Evolutionary conservation across 64 coral and sea anemone genomes (phyloP).

Genomic region (Stichodactyla mertensii): DNA sequence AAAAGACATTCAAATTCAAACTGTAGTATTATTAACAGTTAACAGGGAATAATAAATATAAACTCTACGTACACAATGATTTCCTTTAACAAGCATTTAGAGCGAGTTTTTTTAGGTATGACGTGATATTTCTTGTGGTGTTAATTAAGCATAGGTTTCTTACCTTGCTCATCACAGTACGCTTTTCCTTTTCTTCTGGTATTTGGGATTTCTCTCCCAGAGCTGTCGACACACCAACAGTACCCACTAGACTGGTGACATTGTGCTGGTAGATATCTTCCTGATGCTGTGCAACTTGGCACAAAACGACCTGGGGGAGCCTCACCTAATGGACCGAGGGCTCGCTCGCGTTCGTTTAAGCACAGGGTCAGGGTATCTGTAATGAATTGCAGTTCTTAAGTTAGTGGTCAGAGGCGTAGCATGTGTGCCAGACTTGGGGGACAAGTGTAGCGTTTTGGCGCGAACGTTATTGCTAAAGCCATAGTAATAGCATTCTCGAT

Average conservation of each 20-base stretch:
- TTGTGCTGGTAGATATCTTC: slow-evolving; percentile 19
- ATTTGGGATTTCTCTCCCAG: slow-evolving; percentile 25
- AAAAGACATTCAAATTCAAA: too few relatives aligned
- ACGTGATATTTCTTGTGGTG: too few relatives aligned
- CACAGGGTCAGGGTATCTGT: not conserved
- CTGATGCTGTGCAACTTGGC: slow-evolving; percentile 18
- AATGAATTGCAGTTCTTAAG: not conserved
- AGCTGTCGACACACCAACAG: slow-evolving; percentile 54
- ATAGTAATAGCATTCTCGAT: too few relatives aligned
- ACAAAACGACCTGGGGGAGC: slow-evolving; percentile 7
- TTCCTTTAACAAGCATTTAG: too few relatives aligned
- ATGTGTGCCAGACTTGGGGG: too few relatives aligned
- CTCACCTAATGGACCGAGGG: not conserved
- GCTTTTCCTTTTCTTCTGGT: slow-evolving; percentile 43
- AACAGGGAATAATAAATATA: too few relatives aligned
- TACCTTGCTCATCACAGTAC: slow-evolving; percentile 27
- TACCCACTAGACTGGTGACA: slow-evolving; percentile 29
- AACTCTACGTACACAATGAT: too few relatives aligned
- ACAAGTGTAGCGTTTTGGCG: too few relatives aligned
- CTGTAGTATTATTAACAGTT: too few relatives aligned
- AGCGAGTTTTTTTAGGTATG: too few relatives aligned
- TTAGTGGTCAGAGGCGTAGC: too few relatives aligned
- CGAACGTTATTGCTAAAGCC: too few relatives aligned
- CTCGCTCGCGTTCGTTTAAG: slow-evolving; percentile 27
- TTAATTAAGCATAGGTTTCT: not conserved